Conservation (phyloP, 2,888 invertebrate genomes). For the Dolomedes plantarius region DNA sequence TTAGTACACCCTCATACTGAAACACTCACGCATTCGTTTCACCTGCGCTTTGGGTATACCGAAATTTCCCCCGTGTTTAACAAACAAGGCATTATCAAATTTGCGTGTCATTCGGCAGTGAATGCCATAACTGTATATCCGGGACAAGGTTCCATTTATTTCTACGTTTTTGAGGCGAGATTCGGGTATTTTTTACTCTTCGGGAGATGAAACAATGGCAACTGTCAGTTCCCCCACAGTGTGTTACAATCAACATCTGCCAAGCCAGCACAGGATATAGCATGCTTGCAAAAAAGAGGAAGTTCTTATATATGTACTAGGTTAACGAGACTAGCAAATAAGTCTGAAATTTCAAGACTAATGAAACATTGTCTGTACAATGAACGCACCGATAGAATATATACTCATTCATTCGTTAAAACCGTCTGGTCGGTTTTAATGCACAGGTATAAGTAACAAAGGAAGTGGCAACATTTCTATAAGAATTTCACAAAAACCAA, state of each 20-base stretch:
- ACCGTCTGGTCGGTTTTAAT: too few species aligned
- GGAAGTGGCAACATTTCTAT: too few species aligned
- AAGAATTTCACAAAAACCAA: too few species aligned
- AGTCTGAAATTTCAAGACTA: too few species aligned
- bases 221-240: neutral
- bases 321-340: too few species aligned
- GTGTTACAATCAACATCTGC: conserved; percentile 15
- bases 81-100: conserved; percentile 25
- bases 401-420: too few species aligned
- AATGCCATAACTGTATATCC: conserved; percentile 30
- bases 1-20: too few species aligned
- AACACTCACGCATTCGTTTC: neutral
- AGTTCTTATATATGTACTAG: too few species aligned
- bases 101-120: conserved; percentile 26
- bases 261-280: conserved; percentile 9
- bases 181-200: neutral
- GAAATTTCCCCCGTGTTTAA: conserved; percentile 13
- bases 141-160: conserved; percentile 6
- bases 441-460: too few species aligned
- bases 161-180: neutral
- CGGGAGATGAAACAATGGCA: conserved; percentile 23
- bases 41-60: conserved; percentile 5
- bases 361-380: too few species aligned
- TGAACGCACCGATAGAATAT: too few species aligned
- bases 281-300: too few species aligned